Conservation (phyloP, 2,888 invertebrate genomes). For the Nesidiocoris tenuis region DNA sequence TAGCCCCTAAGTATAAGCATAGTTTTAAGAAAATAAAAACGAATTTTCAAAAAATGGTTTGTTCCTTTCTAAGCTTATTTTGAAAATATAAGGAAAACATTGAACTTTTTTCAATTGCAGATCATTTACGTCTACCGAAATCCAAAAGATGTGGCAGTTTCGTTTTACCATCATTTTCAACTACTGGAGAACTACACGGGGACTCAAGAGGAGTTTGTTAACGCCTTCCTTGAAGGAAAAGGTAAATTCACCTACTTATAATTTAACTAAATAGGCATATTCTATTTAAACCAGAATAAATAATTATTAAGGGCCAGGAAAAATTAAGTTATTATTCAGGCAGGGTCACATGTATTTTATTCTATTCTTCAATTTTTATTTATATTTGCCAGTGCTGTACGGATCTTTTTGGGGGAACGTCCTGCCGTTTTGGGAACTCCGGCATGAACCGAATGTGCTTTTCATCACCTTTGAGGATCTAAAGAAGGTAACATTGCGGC, state of each 20-base stretch:
- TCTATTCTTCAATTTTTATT: no score
- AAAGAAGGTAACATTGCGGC: constrained; percentile 51
- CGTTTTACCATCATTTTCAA: constrained; percentile 54
- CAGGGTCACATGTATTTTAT: no score
- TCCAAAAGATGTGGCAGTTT: constrained; percentile 57
- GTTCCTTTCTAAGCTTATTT: no score
- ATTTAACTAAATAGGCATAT: no score
- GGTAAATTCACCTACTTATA: no score
- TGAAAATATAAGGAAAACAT: no score
- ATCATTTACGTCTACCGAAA: constrained; percentile 57
- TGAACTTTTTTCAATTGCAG: no score
- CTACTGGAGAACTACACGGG: constrained; percentile 51
- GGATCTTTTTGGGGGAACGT: constrained; percentile 53
- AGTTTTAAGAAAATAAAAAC: no score
- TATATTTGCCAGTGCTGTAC: constrained; percentile 51
- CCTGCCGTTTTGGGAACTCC: constrained; percentile 53
- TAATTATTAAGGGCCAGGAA: neutral
- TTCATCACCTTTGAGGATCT: constrained; percentile 53
- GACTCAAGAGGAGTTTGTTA: constrained; percentile 52
- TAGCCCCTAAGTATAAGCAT: no score
- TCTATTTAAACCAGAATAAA: no score
- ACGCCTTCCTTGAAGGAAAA: constrained; percentile 49
- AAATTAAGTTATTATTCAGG: no score
- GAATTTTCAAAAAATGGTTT: no score
- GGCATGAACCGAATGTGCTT: constrained; percentile 53